A percentile compares a stretch with the other conserved stretches of the same genome.
Evolutionary conservation across 1,140 invertebrate genomes (phyloP).

Genomic region (Cotesia glomerata): DNA sequence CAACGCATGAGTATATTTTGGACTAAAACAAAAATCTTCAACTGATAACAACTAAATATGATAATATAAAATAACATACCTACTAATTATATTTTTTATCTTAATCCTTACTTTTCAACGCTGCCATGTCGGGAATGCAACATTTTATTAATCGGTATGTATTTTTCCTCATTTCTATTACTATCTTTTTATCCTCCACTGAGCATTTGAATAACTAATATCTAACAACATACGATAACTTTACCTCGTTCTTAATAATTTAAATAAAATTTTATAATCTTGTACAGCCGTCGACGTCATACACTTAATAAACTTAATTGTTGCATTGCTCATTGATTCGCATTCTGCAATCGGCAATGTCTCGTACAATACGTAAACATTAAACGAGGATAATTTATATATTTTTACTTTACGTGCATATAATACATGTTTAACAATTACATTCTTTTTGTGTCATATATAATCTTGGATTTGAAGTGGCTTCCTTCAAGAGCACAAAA

Average conservation of each 20-base stretch:
- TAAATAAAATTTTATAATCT: too few relatives aligned
- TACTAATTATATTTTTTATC: constrained; percentile 9
- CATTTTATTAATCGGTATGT: background rate
- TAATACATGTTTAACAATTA: background rate
- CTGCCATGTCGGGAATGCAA: background rate
- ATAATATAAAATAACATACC: background rate
- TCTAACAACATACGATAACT: too few relatives aligned
- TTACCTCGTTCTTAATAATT: too few relatives aligned
- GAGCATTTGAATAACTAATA: too few relatives aligned
- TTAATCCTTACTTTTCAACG: background rate
- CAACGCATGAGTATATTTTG: background rate
- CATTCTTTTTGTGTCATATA: background rate
- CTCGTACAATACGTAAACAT: too few relatives aligned
- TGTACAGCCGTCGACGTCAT: too few relatives aligned
- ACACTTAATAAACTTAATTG: too few relatives aligned
- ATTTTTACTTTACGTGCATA: too few relatives aligned
- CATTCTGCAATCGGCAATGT: too few relatives aligned
- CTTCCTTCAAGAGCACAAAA: background rate
- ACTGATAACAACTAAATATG: background rate
- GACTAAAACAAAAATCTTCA: background rate
- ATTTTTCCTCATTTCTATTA: background rate
- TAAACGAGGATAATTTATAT: too few relatives aligned
- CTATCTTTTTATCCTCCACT: background rate
- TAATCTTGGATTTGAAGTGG: background rate
- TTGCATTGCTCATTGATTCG: too few relatives aligned